These are phyloP conservation scores for Anolis sagrei DNA, from an alignment of 2,113 vertebrate genomes.

Conservation along the genomic window DNA sequence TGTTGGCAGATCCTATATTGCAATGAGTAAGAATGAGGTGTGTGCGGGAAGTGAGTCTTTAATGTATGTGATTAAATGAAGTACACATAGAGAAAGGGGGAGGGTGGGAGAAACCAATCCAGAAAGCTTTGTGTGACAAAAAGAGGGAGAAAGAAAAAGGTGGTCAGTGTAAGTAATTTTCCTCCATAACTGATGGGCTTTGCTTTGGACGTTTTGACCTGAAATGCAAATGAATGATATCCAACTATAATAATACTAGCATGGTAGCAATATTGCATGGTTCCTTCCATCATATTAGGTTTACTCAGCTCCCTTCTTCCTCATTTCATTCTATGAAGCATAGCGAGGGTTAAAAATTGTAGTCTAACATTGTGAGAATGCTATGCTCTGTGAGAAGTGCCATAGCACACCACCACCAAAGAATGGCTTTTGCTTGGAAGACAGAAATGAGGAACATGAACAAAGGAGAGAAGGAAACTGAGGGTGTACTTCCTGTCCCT, in stretches of 20 bases:
- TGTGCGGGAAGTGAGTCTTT: conserved; percentile 11
- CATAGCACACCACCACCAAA: conserved; percentile 80
- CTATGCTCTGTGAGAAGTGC: conserved; percentile 69
- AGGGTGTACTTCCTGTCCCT: conserved; percentile 78
- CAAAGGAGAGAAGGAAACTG: conserved; percentile 56
- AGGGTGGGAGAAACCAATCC: not conserved
- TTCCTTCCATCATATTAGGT: conserved; percentile 50
- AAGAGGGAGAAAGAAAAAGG: conserved; percentile 50
- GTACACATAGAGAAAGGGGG: not conserved
- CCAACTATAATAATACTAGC: conserved; percentile 39
- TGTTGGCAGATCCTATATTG: conserved; percentile 45
- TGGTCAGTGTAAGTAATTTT: conserved; percentile 49
- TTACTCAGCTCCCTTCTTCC: conserved; percentile 44
- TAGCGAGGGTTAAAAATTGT: conserved; percentile 73
- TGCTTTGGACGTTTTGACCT: conserved; percentile 42
- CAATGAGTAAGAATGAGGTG: not conserved
- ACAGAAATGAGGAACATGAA: conserved; percentile 49
- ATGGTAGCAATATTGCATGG: conserved; percentile 13
- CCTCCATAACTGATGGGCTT: conserved; percentile 30
- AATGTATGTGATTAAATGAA: conserved; percentile 25
- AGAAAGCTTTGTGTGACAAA: conserved; percentile 37
- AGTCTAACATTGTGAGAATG: conserved; percentile 75
- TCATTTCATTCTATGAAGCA: conserved; percentile 45
- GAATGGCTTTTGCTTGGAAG: conserved; percentile 73
- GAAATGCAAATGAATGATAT: conserved; percentile 67